Conservation (phyloP, 2,888 invertebrate genomes). For the Hydriomena furcata region DNA sequence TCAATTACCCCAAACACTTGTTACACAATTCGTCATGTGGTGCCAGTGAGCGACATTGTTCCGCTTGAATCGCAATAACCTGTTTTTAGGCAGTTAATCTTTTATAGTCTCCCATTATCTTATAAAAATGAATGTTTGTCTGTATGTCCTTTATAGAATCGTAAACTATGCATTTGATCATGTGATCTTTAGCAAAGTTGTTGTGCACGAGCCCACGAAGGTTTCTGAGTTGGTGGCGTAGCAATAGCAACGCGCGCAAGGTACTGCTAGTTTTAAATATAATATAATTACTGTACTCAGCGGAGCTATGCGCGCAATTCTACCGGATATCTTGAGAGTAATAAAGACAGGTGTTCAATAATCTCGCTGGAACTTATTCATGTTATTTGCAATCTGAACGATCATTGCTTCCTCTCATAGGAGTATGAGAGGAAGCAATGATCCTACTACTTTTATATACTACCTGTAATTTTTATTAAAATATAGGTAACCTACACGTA, state of each 20-base stretch:
- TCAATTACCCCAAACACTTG: conserved; percentile 11
- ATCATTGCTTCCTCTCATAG: conserved; percentile 44
- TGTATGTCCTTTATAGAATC: no score
- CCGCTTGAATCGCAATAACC: conserved; percentile 12
- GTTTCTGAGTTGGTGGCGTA: no score
- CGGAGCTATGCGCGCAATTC: conserved; percentile 1
- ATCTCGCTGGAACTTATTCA: conserved; percentile 37
- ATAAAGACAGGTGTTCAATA: conserved; percentile 49
- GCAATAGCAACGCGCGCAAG: no score
- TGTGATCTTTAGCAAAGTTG: no score
- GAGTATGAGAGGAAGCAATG: no score
- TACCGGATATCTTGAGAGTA: conserved; percentile 18
- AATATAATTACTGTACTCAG: background rate
- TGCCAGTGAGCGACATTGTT: conserved; percentile 18
- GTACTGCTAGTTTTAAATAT: background rate
- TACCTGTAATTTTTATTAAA: no score
- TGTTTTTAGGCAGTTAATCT: conserved; percentile 13
- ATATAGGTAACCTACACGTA: no score
- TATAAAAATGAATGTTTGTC: no score
- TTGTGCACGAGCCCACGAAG: no score
- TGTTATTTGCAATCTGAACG: conserved; percentile 46
- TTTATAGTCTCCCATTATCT: background rate
- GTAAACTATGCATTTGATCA: no score
- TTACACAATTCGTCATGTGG: background rate
- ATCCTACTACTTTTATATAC: no score